Percentiles rank a stretch among this genome's conserved stretches.
Evolutionary conservation across 2,888 invertebrate genomes (phyloP).

Genomic region (Acanthopleura granulata): DNA sequence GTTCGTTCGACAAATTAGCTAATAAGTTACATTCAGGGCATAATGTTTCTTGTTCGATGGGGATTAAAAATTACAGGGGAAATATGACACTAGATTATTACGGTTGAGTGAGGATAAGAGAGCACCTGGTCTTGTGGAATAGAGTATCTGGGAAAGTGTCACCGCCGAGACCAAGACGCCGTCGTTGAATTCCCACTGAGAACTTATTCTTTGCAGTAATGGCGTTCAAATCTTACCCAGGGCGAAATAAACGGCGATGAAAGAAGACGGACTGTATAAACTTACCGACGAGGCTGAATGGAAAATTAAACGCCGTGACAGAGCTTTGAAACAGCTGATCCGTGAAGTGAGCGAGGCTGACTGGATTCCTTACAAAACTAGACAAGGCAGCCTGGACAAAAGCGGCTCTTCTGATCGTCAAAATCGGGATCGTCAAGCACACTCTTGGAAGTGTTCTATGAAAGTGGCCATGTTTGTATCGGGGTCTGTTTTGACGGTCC

Average conservation of each 20-base stretch:
- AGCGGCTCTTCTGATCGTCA: too few species aligned
- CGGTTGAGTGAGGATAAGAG: too few species aligned
- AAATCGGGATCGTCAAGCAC: too few species aligned
- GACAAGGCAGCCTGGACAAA: not conserved
- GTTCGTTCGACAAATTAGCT: too few species aligned
- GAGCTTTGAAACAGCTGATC: not conserved
- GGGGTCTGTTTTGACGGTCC: not conserved
- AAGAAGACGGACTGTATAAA: not conserved
- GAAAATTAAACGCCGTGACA: conserved; percentile 1
- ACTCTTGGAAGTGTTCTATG: too few species aligned
- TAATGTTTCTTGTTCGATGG: too few species aligned
- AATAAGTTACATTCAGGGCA: too few species aligned
- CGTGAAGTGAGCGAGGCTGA: not conserved
- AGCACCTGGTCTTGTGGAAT: too few species aligned
- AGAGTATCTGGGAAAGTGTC: too few species aligned
- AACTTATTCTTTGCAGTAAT: not conserved
- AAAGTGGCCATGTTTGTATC: not conserved
- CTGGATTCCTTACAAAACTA: not conserved
- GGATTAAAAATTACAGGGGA: too few species aligned
- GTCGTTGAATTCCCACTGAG: not conserved
- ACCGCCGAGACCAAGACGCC: too few species aligned
- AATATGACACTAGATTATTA: too few species aligned
- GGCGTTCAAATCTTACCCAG: not conserved
- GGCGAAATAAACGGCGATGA: conserved; percentile 8
- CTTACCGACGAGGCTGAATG: not conserved